Percentiles rank a stretch among this genome's conserved stretches.
phyloP scores from a whole-genome alignment of 2,888 invertebrate species.

The Hemithea aestivaria region DNA sequence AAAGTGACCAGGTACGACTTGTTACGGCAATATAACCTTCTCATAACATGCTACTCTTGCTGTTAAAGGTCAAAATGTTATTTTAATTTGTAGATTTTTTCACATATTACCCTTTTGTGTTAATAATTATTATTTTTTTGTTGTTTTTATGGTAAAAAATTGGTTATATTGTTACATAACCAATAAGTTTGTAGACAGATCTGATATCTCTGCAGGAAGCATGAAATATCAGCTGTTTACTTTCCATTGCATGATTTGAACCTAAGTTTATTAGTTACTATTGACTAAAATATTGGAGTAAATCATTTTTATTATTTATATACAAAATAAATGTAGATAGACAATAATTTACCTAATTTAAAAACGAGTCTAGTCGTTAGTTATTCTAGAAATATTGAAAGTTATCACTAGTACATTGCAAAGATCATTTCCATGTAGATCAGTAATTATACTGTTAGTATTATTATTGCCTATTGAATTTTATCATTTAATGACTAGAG shows the following conservation, averaged over 20 bases:
- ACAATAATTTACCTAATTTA: too few species aligned
- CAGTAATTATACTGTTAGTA: too few species aligned
- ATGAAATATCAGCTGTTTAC: constrained; percentile 13
- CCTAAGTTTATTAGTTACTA: too few species aligned
- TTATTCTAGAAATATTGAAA: too few species aligned
- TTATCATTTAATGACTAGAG: too few species aligned
- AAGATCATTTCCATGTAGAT: too few species aligned
- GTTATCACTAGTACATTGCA: too few species aligned
- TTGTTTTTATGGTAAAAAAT: constrained; percentile 6
- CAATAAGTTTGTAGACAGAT: constrained; percentile 49
- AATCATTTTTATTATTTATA: too few species aligned
- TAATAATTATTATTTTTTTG: not conserved
- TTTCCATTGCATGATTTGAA: constrained; percentile 3
- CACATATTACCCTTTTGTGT: not conserved
- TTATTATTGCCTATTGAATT: too few species aligned
- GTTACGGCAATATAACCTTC: constrained; percentile 25
- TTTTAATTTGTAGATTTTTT: not conserved
- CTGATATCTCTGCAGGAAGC: constrained; percentile 15
- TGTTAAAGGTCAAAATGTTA: constrained; percentile 4
- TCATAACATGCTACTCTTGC: not conserved
- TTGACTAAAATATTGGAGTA: too few species aligned
- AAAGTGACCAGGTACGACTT: constrained; percentile 85
- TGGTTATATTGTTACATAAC: constrained; percentile 52
- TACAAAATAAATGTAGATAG: too few species aligned
- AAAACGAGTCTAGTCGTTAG: too few species aligned